Evolutionary conservation across 2,888 invertebrate genomes (phyloP).

Genomic region (Drosophila falleni): DNA sequence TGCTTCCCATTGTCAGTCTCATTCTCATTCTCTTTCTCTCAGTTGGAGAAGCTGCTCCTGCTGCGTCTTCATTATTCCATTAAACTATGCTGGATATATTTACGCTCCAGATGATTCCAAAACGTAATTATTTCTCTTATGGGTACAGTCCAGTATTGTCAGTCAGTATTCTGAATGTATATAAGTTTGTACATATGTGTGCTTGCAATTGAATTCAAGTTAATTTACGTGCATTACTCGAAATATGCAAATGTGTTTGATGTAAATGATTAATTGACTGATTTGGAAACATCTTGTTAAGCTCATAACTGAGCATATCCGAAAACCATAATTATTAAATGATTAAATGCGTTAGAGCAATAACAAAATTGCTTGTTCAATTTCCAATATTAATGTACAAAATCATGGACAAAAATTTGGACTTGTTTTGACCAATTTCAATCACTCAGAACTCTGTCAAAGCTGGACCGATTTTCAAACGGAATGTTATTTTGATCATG

Average conservation of each 20-base stretch:
- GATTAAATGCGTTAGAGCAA: constrained; percentile 11
- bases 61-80: constrained; percentile 24
- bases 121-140: constrained; percentile 9
- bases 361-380: not conserved
- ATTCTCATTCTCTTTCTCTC: not conserved
- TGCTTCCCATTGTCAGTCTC: not conserved
- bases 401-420: no score
- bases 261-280: constrained; percentile 53
- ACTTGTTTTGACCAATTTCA: no score
- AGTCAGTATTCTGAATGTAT: not conserved
- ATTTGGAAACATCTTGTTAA: constrained; percentile 28
- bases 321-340: constrained; percentile 13
- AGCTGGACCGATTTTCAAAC: no score
- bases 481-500: no score
- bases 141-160: not conserved
- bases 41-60: not conserved
- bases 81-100: constrained; percentile 11
- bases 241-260: constrained; percentile 37
- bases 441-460: no score
- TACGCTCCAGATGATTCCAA: constrained; percentile 4
- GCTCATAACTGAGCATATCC: constrained; percentile 14
- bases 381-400: not conserved
- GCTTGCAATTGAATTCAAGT: not conserved
- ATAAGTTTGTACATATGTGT: not conserved
- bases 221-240: constrained; percentile 5